Conservation (phyloP, 2,888 invertebrate genomes). For the Noctua fimbriata region DNA sequence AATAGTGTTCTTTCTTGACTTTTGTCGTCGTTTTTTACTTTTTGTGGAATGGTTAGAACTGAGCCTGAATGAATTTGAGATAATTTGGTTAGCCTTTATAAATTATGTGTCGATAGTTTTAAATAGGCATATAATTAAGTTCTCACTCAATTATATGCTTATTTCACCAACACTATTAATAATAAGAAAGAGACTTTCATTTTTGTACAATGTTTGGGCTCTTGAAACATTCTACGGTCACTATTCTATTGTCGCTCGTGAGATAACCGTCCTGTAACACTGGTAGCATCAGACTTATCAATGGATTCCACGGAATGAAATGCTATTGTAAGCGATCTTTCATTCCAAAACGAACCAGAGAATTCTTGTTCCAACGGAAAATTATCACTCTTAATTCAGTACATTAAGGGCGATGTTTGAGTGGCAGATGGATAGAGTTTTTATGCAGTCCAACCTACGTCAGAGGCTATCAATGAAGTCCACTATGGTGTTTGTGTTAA, state of each 20-base stretch:
- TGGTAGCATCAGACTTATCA: constrained; percentile 89
- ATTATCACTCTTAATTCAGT: constrained; percentile 70
- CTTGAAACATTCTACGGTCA: constrained; percentile 59
- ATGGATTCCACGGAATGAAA: constrained; percentile 89
- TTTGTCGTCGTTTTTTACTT: neutral
- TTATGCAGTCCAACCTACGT: constrained; percentile 85
- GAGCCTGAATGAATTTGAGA: neutral
- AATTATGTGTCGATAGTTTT: constrained; percentile 6
- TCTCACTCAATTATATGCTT: constrained; percentile 26
- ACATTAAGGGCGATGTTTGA: constrained; percentile 73
- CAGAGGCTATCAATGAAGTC: constrained; percentile 90
- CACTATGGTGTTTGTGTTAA: constrained; percentile 89
- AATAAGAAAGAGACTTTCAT: constrained; percentile 33
- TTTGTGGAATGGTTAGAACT: constrained; percentile 8
- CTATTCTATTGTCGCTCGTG: constrained; percentile 83
- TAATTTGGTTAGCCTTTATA: constrained; percentile 5
- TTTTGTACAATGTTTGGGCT: constrained; percentile 30
- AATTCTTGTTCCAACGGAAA: constrained; percentile 69
- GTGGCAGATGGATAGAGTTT: constrained; percentile 75
- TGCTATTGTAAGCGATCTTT: constrained; percentile 87
- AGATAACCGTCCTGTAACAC: constrained; percentile 87
- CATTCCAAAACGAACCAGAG: constrained; percentile 83
- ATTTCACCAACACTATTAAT: constrained; percentile 7
- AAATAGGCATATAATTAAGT: constrained; percentile 45
- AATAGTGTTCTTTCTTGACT: constrained; percentile 6